phyloP scores from a whole-genome alignment of 2,797 vertebrate species.

The Ctenopoma kingsleyae region DNA sequence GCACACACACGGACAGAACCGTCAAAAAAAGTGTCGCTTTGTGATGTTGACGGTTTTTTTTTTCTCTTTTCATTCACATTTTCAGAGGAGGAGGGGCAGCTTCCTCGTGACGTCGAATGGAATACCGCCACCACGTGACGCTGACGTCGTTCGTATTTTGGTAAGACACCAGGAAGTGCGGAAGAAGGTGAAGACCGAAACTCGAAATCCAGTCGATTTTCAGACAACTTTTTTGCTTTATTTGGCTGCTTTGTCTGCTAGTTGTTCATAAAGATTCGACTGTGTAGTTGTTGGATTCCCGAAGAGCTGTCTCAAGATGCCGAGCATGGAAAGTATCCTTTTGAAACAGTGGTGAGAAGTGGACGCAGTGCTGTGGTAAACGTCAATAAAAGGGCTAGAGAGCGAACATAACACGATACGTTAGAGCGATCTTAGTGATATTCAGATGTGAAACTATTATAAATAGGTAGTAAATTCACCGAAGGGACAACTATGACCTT shows the following conservation, averaged over 20 bases:
- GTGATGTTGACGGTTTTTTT: conserved; percentile 5
- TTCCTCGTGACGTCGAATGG: conserved; percentile 64
- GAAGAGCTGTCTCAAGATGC: conserved; percentile 54
- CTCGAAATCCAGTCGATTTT: conserved; percentile 32
- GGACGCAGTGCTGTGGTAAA: neutral
- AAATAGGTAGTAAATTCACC: neutral
- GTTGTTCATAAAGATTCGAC: neutral
- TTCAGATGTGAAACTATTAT: neutral
- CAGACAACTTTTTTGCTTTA: conserved; percentile 9
- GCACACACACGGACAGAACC: accelerated
- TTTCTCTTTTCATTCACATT: conserved; percentile 59
- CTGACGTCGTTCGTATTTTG: conserved; percentile 76
- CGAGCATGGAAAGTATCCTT: conserved; percentile 85
- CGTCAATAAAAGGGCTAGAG: neutral
- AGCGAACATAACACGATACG: conserved; percentile 13
- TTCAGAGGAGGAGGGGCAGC: conserved; percentile 6
- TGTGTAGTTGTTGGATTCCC: neutral
- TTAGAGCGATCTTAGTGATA: conserved; percentile 1
- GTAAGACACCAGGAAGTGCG: conserved; percentile 72
- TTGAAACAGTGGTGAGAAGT: conserved; percentile 7
- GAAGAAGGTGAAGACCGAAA: conserved; percentile 57
- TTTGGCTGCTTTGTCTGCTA: neutral
- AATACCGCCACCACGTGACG: conserved; percentile 67
- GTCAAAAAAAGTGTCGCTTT: neutral
- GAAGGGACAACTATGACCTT: accelerated